Conservation (phyloP, 2,113 vertebrate species). For the Mobula hypostoma region DNA sequence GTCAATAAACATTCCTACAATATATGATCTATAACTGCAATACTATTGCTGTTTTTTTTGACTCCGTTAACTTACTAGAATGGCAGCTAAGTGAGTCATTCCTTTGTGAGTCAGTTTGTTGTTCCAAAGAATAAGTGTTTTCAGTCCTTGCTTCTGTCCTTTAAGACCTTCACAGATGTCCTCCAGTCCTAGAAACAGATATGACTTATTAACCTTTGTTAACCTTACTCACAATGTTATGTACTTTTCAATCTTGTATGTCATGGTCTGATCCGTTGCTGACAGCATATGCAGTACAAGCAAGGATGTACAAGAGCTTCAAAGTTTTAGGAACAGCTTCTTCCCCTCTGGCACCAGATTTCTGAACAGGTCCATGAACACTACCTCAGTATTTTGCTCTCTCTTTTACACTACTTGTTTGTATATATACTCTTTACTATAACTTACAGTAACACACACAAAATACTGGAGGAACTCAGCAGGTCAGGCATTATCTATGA, state of each 20-base stretch:
- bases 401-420: too few relatives aligned
- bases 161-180: constrained; percentile 62
- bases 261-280: background rate
- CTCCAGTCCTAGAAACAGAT: constrained; percentile 52
- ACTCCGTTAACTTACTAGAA: constrained; percentile 52
- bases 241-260: background rate
- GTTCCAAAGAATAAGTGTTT: constrained; percentile 55
- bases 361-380: too few relatives aligned
- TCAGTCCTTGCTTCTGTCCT: constrained; percentile 50
- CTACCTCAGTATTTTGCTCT: too few relatives aligned
- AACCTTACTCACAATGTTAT: background rate
- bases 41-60: background rate
- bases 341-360: too few relatives aligned
- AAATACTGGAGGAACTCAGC: too few relatives aligned
- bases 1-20: background rate
- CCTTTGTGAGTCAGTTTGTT: constrained; percentile 58
- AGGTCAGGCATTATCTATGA: too few relatives aligned
- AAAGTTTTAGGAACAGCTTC: too few relatives aligned
- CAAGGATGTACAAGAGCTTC: too few relatives aligned
- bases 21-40: background rate
- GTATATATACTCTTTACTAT: too few relatives aligned
- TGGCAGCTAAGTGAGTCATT: constrained; percentile 53
- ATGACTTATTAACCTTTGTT: background rate
- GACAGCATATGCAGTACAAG: background rate
- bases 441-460: too few relatives aligned